Evolutionary conservation across 2,797 vertebrate species (phyloP).

Genomic region (Mus minutoides): DNA sequence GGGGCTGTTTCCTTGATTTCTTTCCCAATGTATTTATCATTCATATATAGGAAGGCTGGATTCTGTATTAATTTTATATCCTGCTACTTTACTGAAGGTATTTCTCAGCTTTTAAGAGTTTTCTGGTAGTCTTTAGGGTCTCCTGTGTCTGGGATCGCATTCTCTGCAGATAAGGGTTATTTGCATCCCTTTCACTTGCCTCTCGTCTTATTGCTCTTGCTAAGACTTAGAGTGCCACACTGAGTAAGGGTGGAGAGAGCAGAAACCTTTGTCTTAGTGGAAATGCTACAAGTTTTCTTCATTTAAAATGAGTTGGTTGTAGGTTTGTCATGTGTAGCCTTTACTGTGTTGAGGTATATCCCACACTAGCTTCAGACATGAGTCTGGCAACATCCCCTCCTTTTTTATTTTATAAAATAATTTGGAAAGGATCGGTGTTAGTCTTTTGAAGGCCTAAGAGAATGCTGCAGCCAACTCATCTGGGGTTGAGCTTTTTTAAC

Average conservation of each 20-base stretch:
- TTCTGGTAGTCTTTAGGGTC: neutral
- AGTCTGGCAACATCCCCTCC: neutral
- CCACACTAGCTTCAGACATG: neutral
- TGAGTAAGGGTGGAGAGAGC: neutral
- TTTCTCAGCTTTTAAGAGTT: neutral
- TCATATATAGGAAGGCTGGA: neutral
- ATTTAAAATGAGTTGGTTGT: neutral
- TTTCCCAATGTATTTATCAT: neutral
- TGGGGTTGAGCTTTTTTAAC: neutral
- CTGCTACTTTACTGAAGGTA: neutral
- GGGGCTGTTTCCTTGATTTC: neutral
- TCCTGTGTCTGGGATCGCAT: neutral
- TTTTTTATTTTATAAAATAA: neutral
- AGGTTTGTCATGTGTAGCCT: neutral
- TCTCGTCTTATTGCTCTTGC: neutral
- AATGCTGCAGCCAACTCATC: neutral
- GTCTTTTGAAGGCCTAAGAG: neutral
- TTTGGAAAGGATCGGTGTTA: neutral
- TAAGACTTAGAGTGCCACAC: neutral
- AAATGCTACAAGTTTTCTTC: neutral
- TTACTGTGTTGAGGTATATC: neutral
- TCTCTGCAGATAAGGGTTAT: neutral
- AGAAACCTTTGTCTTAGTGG: neutral
- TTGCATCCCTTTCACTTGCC: neutral
- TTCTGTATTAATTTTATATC: neutral